These are phyloP conservation scores for Clupea harengus DNA, from an alignment of 2,113 vertebrate species.

Conservation along the genomic window DNA sequence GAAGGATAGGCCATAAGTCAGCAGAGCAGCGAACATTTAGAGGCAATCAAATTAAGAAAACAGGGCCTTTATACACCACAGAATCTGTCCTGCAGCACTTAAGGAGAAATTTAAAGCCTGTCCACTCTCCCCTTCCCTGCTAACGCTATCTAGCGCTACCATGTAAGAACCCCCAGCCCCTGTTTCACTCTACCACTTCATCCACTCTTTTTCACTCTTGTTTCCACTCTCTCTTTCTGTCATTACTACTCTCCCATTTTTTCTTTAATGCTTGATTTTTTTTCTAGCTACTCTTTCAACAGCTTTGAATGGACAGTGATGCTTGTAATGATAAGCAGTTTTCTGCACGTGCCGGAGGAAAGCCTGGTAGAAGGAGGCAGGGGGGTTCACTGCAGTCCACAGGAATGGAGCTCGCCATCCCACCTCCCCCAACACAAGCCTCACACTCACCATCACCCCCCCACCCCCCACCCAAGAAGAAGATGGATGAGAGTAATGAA, in stretches of 20 bases:
- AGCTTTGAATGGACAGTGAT: constrained; percentile 30
- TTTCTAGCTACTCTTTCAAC: constrained; percentile 47
- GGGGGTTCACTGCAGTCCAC: background rate
- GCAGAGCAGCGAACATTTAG: constrained; percentile 58
- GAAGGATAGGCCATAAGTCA: constrained; percentile 68
- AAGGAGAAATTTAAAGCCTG: constrained; percentile 65
- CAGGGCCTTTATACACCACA: constrained; percentile 62
- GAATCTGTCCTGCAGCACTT: constrained; percentile 57
- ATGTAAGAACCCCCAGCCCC: background rate
- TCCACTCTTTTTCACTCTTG: constrained; percentile 26
- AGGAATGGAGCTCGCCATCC: background rate
- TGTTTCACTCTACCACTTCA: too few species aligned
- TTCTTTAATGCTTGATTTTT: constrained; percentile 43
- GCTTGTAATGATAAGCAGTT: constrained; percentile 35
- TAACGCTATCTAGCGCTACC: constrained; percentile 24
- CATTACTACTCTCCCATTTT: background rate
- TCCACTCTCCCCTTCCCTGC: constrained; percentile 35
- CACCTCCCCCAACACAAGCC: background rate
- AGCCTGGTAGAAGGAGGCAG: background rate
- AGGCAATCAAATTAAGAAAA: constrained; percentile 77
- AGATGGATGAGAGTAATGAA: constrained; percentile 30
- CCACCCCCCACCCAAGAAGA: constrained; percentile 13
- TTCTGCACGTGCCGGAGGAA: background rate
- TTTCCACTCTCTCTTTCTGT: background rate
- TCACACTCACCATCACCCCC: background rate